Evolutionary conservation across 2,797 vertebrate species (phyloP).

Genomic region (Chromobotia macracanthus): DNA sequence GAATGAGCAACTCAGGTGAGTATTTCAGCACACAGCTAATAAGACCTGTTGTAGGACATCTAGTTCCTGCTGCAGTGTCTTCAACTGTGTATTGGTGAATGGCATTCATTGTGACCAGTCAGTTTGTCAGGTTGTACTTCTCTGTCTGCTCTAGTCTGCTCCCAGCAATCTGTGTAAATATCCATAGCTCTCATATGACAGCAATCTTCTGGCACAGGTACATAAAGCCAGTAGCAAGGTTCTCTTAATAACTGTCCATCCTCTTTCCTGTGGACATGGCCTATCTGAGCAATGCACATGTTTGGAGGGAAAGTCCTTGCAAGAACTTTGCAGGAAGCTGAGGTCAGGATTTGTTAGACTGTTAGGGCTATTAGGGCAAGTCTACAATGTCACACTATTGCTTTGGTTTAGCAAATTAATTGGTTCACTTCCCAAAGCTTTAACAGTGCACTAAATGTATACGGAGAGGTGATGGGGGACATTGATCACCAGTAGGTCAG

Average conservation of each 20-base stretch:
- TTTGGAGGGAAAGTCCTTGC: conserved; percentile 1
- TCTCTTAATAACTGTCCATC: background rate
- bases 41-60: background rate
- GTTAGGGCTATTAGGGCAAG: no score
- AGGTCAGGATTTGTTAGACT: background rate
- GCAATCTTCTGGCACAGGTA: background rate
- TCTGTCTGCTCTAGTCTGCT: background rate
- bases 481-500: no score
- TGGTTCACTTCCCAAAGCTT: background rate
- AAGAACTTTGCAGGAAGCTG: background rate
- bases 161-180: background rate
- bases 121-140: background rate
- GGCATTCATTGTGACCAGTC: no score
- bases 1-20: background rate
- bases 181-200: background rate
- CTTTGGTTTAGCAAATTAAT: background rate
- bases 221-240: conserved; percentile 8
- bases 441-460: background rate
- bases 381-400: background rate
- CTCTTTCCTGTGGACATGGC: background rate
- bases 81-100: background rate
- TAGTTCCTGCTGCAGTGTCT: background rate
- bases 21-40: background rate
- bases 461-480: background rate
- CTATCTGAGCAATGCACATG: background rate